Evolutionary conservation across 2,113 vertebrate species (phyloP).

Genomic region (Castor canadensis): DNA sequence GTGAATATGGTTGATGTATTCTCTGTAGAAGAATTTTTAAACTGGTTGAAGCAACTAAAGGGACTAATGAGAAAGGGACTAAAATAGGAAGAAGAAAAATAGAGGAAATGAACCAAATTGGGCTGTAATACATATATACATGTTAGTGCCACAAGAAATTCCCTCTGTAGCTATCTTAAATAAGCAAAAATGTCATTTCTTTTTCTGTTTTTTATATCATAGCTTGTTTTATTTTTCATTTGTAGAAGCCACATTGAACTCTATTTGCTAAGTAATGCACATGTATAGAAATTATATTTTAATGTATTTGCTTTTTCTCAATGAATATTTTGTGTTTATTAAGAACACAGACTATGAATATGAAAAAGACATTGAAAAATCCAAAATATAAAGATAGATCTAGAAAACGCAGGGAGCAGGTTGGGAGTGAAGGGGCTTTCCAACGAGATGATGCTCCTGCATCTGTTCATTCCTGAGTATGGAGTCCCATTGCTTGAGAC

Average conservation of each 20-base stretch:
- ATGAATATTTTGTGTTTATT: slow-evolving; percentile 62
- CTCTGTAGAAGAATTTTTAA: too few relatives aligned
- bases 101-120: too few relatives aligned
- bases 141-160: too few relatives aligned
- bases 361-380: slow-evolving; percentile 89
- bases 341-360: slow-evolving; percentile 94
- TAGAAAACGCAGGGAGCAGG: slow-evolving; percentile 90
- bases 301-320: slow-evolving; percentile 42
- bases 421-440: slow-evolving; percentile 95
- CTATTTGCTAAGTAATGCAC: slow-evolving; percentile 21
- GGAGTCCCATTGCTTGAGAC: background rate
- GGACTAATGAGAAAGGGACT: too few relatives aligned
- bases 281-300: background rate
- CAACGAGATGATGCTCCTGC: slow-evolving; percentile 94
- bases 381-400: slow-evolving; percentile 95
- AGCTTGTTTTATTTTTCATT: background rate
- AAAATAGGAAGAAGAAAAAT: too few relatives aligned
- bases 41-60: too few relatives aligned
- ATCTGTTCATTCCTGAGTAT: slow-evolving; percentile 93
- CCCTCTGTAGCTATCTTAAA: too few relatives aligned
- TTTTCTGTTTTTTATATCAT: background rate
- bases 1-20: too few relatives aligned
- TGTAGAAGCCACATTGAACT: background rate
- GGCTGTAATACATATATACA: too few relatives aligned
- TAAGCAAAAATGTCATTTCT: too few relatives aligned